phyloP scores from a whole-genome alignment of 1,140 invertebrate species.

The Hyles vespertilio region DNA sequence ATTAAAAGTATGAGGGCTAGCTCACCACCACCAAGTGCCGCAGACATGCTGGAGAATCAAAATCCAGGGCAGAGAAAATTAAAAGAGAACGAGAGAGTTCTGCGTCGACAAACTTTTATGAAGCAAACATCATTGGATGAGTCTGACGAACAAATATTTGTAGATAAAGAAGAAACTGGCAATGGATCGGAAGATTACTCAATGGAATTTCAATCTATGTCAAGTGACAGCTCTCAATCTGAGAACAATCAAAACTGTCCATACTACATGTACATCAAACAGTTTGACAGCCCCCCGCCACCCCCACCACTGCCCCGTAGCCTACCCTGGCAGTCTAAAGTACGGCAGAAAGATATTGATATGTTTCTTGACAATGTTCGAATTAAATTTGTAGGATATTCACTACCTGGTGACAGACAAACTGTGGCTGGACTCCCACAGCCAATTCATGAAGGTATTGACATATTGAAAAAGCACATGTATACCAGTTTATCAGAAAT shows the following conservation, averaged over 20 bases:
- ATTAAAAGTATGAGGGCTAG: conserved; percentile 95
- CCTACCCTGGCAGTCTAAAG: conserved; percentile 97
- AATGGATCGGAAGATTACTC: conserved; percentile 71
- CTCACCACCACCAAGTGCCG: conserved; percentile 94
- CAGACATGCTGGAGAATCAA: conserved; percentile 93
- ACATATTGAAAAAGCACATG: conserved; percentile 92
- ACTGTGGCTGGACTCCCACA: conserved; percentile 94
- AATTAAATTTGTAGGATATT: conserved; percentile 97
- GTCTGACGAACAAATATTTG: conserved; percentile 81
- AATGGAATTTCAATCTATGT: conserved; percentile 67
- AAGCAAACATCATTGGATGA: conserved; percentile 97
- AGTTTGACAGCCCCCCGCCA: conserved; percentile 70
- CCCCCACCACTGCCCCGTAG: conserved; percentile 76
- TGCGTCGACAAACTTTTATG: conserved; percentile 83
- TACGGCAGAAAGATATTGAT: conserved; percentile 95
- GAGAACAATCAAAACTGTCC: conserved; percentile 55
- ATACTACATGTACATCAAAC: conserved; percentile 66
- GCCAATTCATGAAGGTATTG: conserved; percentile 96
- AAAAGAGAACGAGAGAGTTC: conserved; percentile 67
- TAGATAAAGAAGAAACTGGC: conserved; percentile 80
- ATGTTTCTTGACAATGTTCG: conserved; percentile 93
- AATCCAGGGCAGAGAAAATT: conserved; percentile 83
- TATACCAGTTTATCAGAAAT: conserved; percentile 89
- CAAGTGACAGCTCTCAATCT: conserved; percentile 47
- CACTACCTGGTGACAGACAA: conserved; percentile 87